A percentile compares a stretch with the other conserved stretches of the same genome.
Conservation (phyloP, 2,113 vertebrate species). For the Lucifuga dentata region DNA sequence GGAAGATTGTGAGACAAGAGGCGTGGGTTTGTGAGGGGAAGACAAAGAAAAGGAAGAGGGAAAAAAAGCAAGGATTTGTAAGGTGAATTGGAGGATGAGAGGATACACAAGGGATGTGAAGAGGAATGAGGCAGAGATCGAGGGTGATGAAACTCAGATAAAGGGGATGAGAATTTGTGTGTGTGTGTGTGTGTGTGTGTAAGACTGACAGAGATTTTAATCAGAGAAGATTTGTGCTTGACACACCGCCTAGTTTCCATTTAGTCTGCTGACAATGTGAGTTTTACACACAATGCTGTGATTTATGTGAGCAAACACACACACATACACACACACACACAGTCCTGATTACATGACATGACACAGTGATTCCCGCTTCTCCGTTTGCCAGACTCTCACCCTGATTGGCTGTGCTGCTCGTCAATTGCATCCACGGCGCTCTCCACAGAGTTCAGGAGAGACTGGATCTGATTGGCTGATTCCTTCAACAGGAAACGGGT, state of each 20-base stretch:
- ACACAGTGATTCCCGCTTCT: neutral
- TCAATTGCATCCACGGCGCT: constrained; percentile 97
- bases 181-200: constrained; percentile 12
- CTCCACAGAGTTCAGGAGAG: constrained; percentile 94
- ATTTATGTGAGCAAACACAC: constrained; percentile 20
- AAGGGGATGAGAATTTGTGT: constrained; percentile 9
- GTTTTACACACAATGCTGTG: constrained; percentile 46
- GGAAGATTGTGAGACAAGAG: too few relatives aligned
- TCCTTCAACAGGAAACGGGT: constrained; percentile 97
- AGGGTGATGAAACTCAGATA: constrained; percentile 11
- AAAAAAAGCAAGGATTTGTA: neutral
- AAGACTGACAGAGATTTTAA: constrained; percentile 39
- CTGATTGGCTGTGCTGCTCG: constrained; percentile 90
- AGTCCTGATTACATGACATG: constrained; percentile 14
- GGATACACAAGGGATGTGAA: constrained; percentile 6
- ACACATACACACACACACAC: constrained; percentile 8
- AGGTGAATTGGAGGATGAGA: neutral
- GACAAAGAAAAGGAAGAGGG: neutral
- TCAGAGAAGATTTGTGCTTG: constrained; percentile 28
- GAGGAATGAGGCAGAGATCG: constrained; percentile 12
- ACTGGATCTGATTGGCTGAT: constrained; percentile 96
- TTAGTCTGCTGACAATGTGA: constrained; percentile 38
- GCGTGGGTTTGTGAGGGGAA: neutral
- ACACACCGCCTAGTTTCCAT: constrained; percentile 49
- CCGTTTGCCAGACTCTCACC: constrained; percentile 75